phyloP scores from a whole-genome alignment of 2,113 vertebrate genomes.

The Salminus brasiliensis region DNA sequence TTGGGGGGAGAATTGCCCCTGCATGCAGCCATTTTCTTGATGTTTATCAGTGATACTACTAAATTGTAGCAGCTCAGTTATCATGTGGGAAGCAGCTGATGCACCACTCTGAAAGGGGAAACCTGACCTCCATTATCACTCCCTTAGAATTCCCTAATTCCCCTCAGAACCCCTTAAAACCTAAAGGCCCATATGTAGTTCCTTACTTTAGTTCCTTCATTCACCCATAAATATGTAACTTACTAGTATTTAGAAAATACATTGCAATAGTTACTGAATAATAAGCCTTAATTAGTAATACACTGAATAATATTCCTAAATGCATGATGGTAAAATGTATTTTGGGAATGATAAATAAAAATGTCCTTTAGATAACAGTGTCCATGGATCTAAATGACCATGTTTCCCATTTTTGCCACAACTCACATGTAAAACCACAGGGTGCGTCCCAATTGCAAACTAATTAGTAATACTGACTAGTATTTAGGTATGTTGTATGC shows the following conservation, averaged over 20 bases:
- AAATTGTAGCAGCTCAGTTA: background rate
- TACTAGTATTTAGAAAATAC: background rate
- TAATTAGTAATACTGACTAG: too few species aligned
- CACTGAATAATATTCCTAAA: background rate
- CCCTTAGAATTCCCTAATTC: background rate
- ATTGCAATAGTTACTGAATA: background rate
- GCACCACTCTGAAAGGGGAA: background rate
- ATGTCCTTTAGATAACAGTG: background rate
- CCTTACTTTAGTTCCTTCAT: background rate
- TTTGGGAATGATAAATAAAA: background rate
- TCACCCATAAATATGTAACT: background rate
- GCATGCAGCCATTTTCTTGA: background rate
- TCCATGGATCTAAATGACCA: background rate
- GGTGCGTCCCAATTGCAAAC: too few species aligned
- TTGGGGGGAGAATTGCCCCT: too few species aligned
- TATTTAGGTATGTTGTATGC: too few species aligned
- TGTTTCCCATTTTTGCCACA: background rate
- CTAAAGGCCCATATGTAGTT: background rate
- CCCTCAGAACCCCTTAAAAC: background rate
- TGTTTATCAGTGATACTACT: background rate
- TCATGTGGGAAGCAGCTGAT: constrained; percentile 14
- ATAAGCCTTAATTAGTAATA: background rate
- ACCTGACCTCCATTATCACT: background rate
- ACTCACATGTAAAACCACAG: background rate
- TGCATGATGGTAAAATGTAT: too few species aligned